Evolutionary conservation across 2,113 vertebrate species (phyloP).

Genomic region (Tricholaema leucomelas): DNA sequence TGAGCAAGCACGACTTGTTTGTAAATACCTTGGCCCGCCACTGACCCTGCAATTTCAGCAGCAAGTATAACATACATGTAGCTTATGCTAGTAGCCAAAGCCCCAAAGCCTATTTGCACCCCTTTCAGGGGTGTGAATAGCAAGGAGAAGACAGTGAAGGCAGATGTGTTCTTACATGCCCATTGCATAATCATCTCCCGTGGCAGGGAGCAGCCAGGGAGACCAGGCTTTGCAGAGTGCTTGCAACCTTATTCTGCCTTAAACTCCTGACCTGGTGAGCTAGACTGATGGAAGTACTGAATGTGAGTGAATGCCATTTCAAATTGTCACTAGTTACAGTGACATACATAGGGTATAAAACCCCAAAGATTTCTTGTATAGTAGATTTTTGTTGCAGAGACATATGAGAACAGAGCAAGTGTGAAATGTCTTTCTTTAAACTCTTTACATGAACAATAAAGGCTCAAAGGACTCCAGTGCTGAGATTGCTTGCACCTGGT

Average conservation of each 20-base stretch:
- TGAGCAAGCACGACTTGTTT: neutral
- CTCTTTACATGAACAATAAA: neutral
- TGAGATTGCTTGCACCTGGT: neutral
- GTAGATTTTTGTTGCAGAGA: neutral
- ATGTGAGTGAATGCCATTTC: neutral
- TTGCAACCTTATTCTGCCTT: neutral
- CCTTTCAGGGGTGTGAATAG: neutral
- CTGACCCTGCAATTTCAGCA: neutral
- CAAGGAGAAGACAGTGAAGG: neutral
- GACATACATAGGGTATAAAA: neutral
- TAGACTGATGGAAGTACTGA: neutral
- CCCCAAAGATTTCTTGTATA: neutral
- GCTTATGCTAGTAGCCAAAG: neutral
- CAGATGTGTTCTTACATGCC: neutral
- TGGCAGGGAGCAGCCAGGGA: neutral
- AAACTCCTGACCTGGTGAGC: neutral
- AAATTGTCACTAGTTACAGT: neutral
- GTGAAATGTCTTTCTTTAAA: neutral
- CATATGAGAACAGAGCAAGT: neutral
- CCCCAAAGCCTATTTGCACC: neutral
- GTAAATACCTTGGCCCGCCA: neutral
- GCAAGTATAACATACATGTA: neutral
- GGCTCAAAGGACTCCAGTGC: neutral
- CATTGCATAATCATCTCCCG: neutral
- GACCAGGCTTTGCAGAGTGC: neutral